Percentiles rank a stretch among this genome's conserved stretches.
These are phyloP conservation scores for Varanus komodoensis DNA, from an alignment of 2,113 vertebrate species.

Conservation along the genomic window DNA sequence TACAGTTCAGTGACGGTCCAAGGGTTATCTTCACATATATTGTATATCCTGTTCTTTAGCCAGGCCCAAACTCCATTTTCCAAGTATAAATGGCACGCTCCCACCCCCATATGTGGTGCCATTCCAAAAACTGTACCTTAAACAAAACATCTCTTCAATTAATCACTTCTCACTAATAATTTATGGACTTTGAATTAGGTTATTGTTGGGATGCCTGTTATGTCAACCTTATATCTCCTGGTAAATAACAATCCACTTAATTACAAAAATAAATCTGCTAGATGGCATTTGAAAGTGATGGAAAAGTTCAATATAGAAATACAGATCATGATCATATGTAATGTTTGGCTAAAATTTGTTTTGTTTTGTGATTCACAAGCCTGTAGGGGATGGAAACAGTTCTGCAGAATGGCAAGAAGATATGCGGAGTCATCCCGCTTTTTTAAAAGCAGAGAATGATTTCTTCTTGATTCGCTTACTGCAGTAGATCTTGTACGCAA, in stretches of 20 bases:
- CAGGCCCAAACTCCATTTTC: slow-evolving; percentile 15
- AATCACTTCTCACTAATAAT: slow-evolving; percentile 61
- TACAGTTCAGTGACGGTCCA: slow-evolving; percentile 15
- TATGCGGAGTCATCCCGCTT: neutral
- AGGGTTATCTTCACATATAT: slow-evolving; percentile 36
- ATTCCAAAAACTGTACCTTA: slow-evolving; percentile 42
- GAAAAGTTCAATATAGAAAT: slow-evolving; percentile 75
- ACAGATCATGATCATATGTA: slow-evolving; percentile 45
- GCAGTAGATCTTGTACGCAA: slow-evolving; percentile 8
- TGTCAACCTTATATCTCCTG: slow-evolving; percentile 59
- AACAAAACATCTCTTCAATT: slow-evolving; percentile 51
- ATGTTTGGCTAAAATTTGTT: slow-evolving; percentile 14
- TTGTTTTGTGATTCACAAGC: slow-evolving; percentile 10
- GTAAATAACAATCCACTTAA: slow-evolving; percentile 77
- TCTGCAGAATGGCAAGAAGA: slow-evolving; percentile 19
- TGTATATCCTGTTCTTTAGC: slow-evolving; percentile 13
- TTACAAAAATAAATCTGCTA: slow-evolving; percentile 76
- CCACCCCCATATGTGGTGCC: neutral
- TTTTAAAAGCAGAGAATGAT: neutral
- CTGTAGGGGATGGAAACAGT: neutral
- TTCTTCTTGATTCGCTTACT: slow-evolving; percentile 10
- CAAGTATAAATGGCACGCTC: slow-evolving; percentile 1
- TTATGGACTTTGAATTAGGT: slow-evolving; percentile 63
- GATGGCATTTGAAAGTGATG: slow-evolving; percentile 67
- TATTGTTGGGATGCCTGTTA: slow-evolving; percentile 66